A percentile compares a stretch with the other conserved stretches of the same genome.
Evolutionary conservation across 2,888 invertebrate species (phyloP).

Genomic region (Agonum fuliginosum): DNA sequence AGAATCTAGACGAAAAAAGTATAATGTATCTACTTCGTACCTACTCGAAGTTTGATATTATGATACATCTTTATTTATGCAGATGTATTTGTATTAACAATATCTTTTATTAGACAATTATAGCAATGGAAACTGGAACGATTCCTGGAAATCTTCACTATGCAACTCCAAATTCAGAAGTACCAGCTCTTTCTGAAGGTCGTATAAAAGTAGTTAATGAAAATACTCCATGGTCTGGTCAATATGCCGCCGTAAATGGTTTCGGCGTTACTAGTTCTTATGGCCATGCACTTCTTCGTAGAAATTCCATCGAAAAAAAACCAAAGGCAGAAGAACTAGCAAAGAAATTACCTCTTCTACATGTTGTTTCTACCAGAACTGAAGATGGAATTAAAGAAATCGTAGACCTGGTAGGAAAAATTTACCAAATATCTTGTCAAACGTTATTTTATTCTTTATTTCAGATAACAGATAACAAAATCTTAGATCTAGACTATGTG

Average conservation of each 20-base stretch:
- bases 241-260: slow-evolving; percentile 93
- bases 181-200: slow-evolving; percentile 90
- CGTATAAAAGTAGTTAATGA: slow-evolving; percentile 77
- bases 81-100: slow-evolving; percentile 72
- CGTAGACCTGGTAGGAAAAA: slow-evolving; percentile 76
- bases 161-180: slow-evolving; percentile 90
- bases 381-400: slow-evolving; percentile 83
- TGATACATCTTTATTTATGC: no score
- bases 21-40: no score
- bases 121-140: slow-evolving; percentile 92
- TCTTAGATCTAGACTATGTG: slow-evolving; percentile 74
- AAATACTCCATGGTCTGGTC: slow-evolving; percentile 89
- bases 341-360: slow-evolving; percentile 77
- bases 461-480: neutral
- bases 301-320: slow-evolving; percentile 75
- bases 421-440: no score
- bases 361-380: slow-evolving; percentile 89
- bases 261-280: slow-evolving; percentile 99
- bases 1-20: no score
- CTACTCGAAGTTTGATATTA: no score
- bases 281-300: slow-evolving; percentile 89
- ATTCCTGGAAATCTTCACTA: slow-evolving; percentile 95
- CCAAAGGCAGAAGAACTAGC: slow-evolving; percentile 72
- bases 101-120: slow-evolving; percentile 63
- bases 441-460: slow-evolving; percentile 1